Conservation (phyloP, 1,140 invertebrate genomes). For the Argopecten irradians region DNA sequence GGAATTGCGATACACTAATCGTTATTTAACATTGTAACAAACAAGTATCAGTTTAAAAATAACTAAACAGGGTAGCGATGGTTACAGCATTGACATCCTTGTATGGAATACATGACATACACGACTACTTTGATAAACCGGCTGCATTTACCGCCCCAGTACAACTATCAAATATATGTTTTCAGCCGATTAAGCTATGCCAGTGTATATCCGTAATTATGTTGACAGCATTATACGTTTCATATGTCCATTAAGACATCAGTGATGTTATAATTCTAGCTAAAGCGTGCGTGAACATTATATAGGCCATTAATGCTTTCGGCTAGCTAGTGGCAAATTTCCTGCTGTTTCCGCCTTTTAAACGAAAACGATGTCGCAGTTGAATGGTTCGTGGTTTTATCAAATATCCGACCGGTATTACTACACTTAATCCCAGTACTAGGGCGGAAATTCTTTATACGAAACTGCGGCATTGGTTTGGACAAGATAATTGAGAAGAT, state of each 20-base stretch:
- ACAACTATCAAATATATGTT: too few species aligned
- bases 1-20: too few species aligned
- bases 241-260: not conserved
- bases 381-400: not conserved
- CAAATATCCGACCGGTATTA: not conserved
- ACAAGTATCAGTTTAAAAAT: too few species aligned
- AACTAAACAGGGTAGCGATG: too few species aligned
- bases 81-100: too few species aligned
- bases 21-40: too few species aligned
- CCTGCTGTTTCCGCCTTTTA: conserved; percentile 14
- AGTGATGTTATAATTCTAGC: not conserved
- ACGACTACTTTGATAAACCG: not conserved
- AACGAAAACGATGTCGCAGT: conserved; percentile 8
- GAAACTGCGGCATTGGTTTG: not conserved
- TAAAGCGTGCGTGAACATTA: conserved; percentile 1
- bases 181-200: not conserved
- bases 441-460: not conserved
- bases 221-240: not conserved
- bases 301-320: not conserved
- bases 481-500: not conserved
- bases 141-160: not conserved
- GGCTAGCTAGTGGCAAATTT: not conserved
- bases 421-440: not conserved
- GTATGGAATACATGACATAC: not conserved
- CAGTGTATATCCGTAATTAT: not conserved